These are phyloP conservation scores for Coptodon rendalli DNA, from an alignment of 2,113 vertebrate species.

Conservation along the genomic window DNA sequence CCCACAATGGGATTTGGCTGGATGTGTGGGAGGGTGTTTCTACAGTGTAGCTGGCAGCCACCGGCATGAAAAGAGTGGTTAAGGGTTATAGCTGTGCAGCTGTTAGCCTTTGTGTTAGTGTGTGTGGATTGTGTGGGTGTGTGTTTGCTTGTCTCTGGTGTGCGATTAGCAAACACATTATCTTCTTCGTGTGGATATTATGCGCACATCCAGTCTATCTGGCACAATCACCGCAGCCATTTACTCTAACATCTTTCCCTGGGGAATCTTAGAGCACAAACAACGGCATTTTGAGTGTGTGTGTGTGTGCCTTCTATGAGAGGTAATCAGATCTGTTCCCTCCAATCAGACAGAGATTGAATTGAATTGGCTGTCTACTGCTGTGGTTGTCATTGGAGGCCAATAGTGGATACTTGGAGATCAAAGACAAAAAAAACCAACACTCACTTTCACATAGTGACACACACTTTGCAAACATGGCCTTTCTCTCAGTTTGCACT, in stretches of 20 bases:
- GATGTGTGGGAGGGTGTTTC: slow-evolving; percentile 33
- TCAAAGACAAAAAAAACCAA: neutral
- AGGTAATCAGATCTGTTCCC: slow-evolving; percentile 60
- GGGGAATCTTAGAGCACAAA: slow-evolving; percentile 50
- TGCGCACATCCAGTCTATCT: slow-evolving; percentile 67
- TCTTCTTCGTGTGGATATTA: slow-evolving; percentile 62
- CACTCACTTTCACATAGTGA: neutral
- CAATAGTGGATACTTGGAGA: neutral
- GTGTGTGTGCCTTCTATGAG: slow-evolving; percentile 18
- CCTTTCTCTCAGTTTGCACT: neutral
- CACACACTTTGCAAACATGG: neutral
- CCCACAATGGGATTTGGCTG: slow-evolving; percentile 8
- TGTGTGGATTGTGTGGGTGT: slow-evolving; percentile 7
- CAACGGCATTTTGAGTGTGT: slow-evolving; percentile 25
- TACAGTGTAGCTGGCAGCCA: slow-evolving; percentile 43
- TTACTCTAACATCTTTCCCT: slow-evolving; percentile 56
- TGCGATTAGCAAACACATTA: slow-evolving; percentile 70
- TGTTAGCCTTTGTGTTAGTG: slow-evolving; percentile 43
- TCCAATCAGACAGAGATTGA: slow-evolving; percentile 63
- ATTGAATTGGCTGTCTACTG: slow-evolving; percentile 47
- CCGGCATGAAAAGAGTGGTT: slow-evolving; percentile 51
- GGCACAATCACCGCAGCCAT: slow-evolving; percentile 61
- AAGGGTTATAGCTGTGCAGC: slow-evolving; percentile 64
- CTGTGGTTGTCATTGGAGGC: slow-evolving; percentile 22
- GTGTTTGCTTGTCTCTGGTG: slow-evolving; percentile 56